Evolutionary conservation across 2,888 invertebrate species (phyloP), one percentile per base, ranked within the genome.

Genomic region (Agapetus fuscipes): DNA sequence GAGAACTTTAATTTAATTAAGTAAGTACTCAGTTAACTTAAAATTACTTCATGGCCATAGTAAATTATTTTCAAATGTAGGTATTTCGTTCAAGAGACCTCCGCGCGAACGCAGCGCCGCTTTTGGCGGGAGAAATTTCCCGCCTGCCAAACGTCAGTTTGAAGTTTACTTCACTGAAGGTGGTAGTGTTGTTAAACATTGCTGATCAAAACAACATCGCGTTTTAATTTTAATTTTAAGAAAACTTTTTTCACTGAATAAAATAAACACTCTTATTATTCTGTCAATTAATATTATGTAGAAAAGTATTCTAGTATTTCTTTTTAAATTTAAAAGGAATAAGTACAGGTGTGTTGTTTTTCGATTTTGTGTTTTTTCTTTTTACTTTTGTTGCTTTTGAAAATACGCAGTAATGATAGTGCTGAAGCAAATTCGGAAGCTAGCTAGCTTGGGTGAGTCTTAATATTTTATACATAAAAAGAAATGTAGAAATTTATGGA

Each of bases 401-500:
- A n/a, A n/a, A n/a, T n/a, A n/a, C n/a, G n/a, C n/a, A n/a, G n/a
- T 31, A 30, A 46, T 43, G 46, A 36, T 43, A 32, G 41, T 46
- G 33, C 20, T 46, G 14, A 46, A 46, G 25, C 43, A 43, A 37
- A 31, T 46, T 13, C 37, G 38, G 37, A 46, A 46, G 29, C 46
- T 46, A 38, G 43, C 46, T 38, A 34, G 43, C 16, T 34, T 46
- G 15, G 46, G 46, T 46, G 13, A 38, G 46, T 31, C 11, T 37
- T 35, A 24, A 30, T 17, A n/a, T 20, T 20, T 20, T 20, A 9
- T 20, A 6, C 13, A 12, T 28, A 28, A 20, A 20, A 20, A 20
- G 9, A 20, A 20, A 20, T 6, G n/a, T 24, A 9, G 25, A 24
- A 24, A 24, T 24, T 24, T 9, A 24, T 24, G 25, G 7, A 24